Evolutionary conservation across 2,888 invertebrate species (phyloP).

Genomic region (Palloptera scutellata): DNA sequence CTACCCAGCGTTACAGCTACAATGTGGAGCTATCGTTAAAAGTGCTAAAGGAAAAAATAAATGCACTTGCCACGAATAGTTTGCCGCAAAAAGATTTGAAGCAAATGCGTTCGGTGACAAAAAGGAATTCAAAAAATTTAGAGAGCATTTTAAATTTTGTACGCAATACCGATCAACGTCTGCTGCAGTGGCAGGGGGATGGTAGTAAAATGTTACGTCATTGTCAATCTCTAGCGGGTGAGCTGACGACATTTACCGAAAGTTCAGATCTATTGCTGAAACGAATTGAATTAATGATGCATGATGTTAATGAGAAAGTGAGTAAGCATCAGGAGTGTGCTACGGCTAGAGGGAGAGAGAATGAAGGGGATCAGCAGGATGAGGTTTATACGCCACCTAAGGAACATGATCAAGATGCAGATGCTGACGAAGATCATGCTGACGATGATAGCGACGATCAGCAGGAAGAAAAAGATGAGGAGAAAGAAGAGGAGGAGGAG

Average conservation of each 20-base stretch:
- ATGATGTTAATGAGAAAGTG: slow-evolving; percentile 47
- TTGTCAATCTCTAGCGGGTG: slow-evolving; percentile 52
- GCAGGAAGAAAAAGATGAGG: slow-evolving; percentile 8
- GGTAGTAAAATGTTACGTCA: slow-evolving; percentile 41
- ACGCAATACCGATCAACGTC: slow-evolving; percentile 53
- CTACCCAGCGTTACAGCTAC: slow-evolving; percentile 23
- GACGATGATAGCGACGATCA: not conserved
- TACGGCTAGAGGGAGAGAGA: slow-evolving; percentile 7
- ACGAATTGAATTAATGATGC: slow-evolving; percentile 52
- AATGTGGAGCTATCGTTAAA: slow-evolving; percentile 41
- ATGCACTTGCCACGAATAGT: slow-evolving; percentile 18
- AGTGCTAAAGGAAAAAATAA: slow-evolving; percentile 43
- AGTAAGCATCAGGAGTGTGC: slow-evolving; percentile 26
- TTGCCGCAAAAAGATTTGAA: slow-evolving; percentile 40
- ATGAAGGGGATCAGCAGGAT: not conserved
- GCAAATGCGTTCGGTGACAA: slow-evolving; percentile 40
- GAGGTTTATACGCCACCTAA: not conserved
- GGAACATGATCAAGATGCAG: slow-evolving; percentile 28
- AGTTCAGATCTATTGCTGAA: slow-evolving; percentile 58
- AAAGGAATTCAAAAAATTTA: slow-evolving; percentile 46
- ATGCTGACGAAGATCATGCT: slow-evolving; percentile 24
- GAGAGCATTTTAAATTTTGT: slow-evolving; percentile 55
- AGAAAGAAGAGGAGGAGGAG: slow-evolving; percentile 1
- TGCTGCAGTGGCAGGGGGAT: slow-evolving; percentile 47
- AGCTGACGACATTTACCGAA: slow-evolving; percentile 55